Conservation (phyloP, 1,140 invertebrate genomes). For the Drosophila pruinosa region DNA sequence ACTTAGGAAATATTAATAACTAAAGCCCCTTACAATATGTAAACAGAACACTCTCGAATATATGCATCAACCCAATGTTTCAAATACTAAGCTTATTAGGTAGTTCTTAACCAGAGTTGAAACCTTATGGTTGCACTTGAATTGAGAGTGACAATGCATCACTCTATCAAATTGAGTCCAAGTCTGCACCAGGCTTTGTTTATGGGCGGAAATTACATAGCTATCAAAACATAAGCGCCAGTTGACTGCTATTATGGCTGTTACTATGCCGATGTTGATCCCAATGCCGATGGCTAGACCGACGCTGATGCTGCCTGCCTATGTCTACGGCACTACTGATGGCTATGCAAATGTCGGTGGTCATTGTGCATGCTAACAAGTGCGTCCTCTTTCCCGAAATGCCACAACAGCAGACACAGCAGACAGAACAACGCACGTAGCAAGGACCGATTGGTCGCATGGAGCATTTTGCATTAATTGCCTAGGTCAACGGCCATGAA, state of each 20-base stretch:
- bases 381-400: not conserved
- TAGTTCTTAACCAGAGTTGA: not conserved
- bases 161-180: not conserved
- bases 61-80: not conserved
- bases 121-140: constrained; percentile 20
- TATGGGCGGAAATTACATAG: constrained; percentile 77
- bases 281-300: not conserved
- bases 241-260: constrained; percentile 59
- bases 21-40: no score
- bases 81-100: constrained; percentile 31
- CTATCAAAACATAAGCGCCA: constrained; percentile 76
- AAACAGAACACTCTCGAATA: no score
- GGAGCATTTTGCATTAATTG: constrained; percentile 62
- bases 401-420: not conserved
- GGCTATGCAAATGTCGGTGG: constrained; percentile 67
- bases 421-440: not conserved
- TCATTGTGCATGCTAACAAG: constrained; percentile 44
- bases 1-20: no score
- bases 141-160: constrained; percentile 1
- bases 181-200: constrained; percentile 40
- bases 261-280: constrained; percentile 2
- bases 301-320: not conserved
- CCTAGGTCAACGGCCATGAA: constrained; percentile 18
- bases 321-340: constrained; percentile 1
- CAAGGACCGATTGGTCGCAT: constrained; percentile 4